phyloP scores from a whole-genome alignment of 2,888 invertebrate genomes.

The Synergus umbraculus region DNA sequence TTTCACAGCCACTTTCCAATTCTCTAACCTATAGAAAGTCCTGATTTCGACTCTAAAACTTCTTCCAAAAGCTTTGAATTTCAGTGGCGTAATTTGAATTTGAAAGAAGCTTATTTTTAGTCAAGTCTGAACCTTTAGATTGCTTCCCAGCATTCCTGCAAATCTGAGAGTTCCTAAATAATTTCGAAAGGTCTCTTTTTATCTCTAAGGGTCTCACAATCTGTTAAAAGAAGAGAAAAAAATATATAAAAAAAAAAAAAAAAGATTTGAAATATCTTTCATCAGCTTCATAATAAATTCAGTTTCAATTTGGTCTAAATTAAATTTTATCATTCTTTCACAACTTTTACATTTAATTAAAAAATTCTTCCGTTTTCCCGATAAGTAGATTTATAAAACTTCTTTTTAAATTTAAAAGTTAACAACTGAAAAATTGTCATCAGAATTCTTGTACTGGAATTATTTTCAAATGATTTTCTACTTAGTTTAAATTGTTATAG shows the following conservation, averaged over 20 bases:
- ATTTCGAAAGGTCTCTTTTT: not conserved
- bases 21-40: conserved; percentile 21
- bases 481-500: no score
- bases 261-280: not conserved
- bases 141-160: conserved; percentile 1
- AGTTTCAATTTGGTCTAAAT: no score
- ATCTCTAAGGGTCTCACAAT: not conserved
- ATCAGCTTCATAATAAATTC: not conserved
- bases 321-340: no score
- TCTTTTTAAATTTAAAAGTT: no score
- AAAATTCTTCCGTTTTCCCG: no score
- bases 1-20: conserved; percentile 5
- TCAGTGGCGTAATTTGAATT: conserved; percentile 30
- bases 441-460: no score
- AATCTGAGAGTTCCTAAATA: not conserved
- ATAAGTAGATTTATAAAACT: no score
- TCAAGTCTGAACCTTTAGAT: conserved; percentile 13
- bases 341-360: no score
- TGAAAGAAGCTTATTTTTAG: conserved; percentile 37
- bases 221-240: not conserved
- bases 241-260: not conserved
- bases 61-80: conserved; percentile 37
- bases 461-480: no score
- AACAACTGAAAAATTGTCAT: no score
- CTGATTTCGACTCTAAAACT: conserved; percentile 23